phyloP scores from a whole-genome alignment of 1,140 invertebrate genomes.

The Conopomorpha cramerella region DNA sequence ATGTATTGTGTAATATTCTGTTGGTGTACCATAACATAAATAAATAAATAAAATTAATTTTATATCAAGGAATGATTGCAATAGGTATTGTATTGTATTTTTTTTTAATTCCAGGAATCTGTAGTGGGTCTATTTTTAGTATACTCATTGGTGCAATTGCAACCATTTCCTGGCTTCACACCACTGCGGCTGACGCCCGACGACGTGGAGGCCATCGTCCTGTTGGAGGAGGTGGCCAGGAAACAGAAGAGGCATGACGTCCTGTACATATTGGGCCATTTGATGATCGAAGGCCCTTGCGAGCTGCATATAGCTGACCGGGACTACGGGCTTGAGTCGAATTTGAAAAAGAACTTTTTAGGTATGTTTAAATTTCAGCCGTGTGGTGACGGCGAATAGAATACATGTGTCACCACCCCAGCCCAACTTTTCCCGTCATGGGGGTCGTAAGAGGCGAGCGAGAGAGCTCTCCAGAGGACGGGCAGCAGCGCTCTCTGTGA shows the following conservation, averaged over 20 bases:
- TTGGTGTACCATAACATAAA: too few relatives aligned
- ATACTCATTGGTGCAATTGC: constrained; percentile 25
- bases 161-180: constrained; percentile 26
- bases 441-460: too few relatives aligned
- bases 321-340: constrained; percentile 30
- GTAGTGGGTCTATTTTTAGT: constrained; percentile 31
- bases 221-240: constrained; percentile 21
- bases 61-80: too few relatives aligned
- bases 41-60: too few relatives aligned
- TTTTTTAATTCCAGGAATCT: too few relatives aligned
- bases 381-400: too few relatives aligned
- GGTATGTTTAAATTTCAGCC: constrained; percentile 16
- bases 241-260: constrained; percentile 23
- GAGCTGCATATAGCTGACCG: constrained; percentile 22
- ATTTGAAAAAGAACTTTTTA: constrained; percentile 29
- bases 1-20: too few relatives aligned
- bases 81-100: too few relatives aligned
- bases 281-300: constrained; percentile 19
- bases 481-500: too few relatives aligned
- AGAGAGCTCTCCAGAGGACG: too few relatives aligned
- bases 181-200: constrained; percentile 19
- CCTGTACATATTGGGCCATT: constrained; percentile 24
- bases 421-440: too few relatives aligned
- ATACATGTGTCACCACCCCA: too few relatives aligned
- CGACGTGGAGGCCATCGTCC: constrained; percentile 19